Evolutionary conservation across 2,797 vertebrate genomes (phyloP), one percentile per base, ranked within the genome.

Genomic region (Galaxias olidus): DNA sequence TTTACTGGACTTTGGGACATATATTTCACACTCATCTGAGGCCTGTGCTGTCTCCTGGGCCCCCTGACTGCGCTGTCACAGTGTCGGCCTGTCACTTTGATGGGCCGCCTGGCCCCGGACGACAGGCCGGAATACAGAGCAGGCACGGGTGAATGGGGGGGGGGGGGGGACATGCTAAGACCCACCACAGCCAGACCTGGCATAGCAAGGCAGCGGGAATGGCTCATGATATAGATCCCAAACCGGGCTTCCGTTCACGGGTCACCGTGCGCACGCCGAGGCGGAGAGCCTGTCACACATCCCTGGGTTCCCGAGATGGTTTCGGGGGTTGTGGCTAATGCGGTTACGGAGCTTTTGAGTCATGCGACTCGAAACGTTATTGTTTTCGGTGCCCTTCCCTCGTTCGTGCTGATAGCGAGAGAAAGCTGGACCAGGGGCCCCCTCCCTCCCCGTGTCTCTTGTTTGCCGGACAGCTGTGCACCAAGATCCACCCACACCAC

Each of bases 1-100:
- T 48, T 48, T 60, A 60, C 46, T 60, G 45, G 45, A 49, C 59
- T 49, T 48, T 48, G 59, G 40, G 41, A 43, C 47, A 66, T 66
- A 52, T 51, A 66, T 59, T 66, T 66, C 56, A 66, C 65, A 66
- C 49, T 66, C 65, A 66, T 68, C 58, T 68, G 58, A n/a, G 52
- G 59, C 43, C n/a, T 61, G 50, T 55, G 49, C 47, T 60, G 54
- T 66, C 43, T 59, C 57, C 65, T 45, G 40, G 14, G 56, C 19
- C 50, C 53, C 42, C 42, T 30, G 58, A 41, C 65, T 46, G 56
- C 40, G 43, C 66, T 48, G 66, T 69, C 65, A 67, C 49, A 52
- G 57, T 19, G 48, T 10, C 5, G 51, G 30, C 20, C 43, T 68
- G 65, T 61, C 66, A 62, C 52, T 69, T 62, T 62, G 59, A 50